A percentile compares a stretch with the other conserved stretches of the same genome.
phyloP scores from a whole-genome alignment of 2,797 vertebrate genomes.

The Periophthalmus magnuspinnatus region DNA sequence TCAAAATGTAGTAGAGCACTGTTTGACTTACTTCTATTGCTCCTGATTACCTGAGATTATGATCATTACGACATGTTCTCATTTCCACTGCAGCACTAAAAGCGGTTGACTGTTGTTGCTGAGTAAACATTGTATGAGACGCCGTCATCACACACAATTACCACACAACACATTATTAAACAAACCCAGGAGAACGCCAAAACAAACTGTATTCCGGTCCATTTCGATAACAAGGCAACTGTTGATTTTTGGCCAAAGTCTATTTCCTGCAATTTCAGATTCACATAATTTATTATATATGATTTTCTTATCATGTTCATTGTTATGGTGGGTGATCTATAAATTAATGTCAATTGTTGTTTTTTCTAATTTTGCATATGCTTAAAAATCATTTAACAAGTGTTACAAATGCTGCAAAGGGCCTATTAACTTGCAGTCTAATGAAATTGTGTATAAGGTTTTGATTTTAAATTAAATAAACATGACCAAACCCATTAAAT shows the following conservation, averaged over 20 bases:
- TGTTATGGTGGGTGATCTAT: too few species aligned
- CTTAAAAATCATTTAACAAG: too few species aligned
- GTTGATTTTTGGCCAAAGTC: neutral
- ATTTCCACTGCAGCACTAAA: neutral
- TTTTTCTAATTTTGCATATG: too few species aligned
- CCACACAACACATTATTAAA: conserved; percentile 12
- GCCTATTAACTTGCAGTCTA: too few species aligned
- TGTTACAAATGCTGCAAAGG: too few species aligned
- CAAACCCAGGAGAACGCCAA: conserved; percentile 19
- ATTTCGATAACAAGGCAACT: conserved; percentile 29
- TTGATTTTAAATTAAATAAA: too few species aligned
- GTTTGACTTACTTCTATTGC: neutral
- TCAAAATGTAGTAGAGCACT: too few species aligned
- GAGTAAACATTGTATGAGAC: conserved; percentile 5
- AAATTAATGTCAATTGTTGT: neutral
- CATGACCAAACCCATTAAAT: too few species aligned
- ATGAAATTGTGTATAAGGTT: too few species aligned
- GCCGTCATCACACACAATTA: conserved; percentile 28
- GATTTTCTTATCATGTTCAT: too few species aligned
- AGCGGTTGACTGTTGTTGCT: conserved; percentile 26
- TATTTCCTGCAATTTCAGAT: conserved; percentile 6
- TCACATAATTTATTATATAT: too few species aligned
- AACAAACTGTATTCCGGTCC: conserved; percentile 18
- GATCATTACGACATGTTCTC: neutral
- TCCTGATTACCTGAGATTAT: neutral